Percentiles rank a stretch among this genome's conserved stretches.
Evolutionary conservation across 2,888 invertebrate genomes (phyloP).

Genomic region (Protonemura montana): DNA sequence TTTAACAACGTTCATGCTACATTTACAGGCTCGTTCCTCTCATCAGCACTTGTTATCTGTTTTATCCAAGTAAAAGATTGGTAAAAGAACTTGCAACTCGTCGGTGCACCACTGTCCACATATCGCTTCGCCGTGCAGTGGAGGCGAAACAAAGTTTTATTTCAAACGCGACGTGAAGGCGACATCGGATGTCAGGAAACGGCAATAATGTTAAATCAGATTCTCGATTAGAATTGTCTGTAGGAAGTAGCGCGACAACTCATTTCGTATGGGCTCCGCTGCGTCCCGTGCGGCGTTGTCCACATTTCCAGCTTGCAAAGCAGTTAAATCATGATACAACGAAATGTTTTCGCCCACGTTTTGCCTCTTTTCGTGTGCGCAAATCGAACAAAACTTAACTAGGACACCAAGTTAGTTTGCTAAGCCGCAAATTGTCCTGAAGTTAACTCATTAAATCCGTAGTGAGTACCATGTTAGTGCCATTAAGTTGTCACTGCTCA

Average conservation of each 20-base stretch:
- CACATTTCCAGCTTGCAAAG: background rate
- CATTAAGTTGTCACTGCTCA: background rate
- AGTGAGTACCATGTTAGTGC: background rate
- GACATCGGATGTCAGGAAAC: background rate
- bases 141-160: background rate
- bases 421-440: background rate
- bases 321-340: background rate
- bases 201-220: constrained; percentile 7
- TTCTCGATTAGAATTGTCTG: constrained; percentile 1
- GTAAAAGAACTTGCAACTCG: no score
- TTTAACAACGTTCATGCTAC: no score
- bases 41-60: no score
- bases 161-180: background rate
- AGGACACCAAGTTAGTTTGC: background rate
- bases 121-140: background rate
- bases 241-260: background rate
- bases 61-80: no score
- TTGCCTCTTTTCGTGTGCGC: background rate
- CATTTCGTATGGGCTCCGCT: background rate
- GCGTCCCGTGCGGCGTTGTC: background rate
- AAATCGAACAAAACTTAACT: background rate
- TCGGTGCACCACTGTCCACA: no score
- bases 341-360: background rate
- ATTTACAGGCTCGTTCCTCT: no score
- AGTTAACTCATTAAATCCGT: background rate